Evolutionary conservation across 2,113 vertebrate genomes (phyloP), one percentile per base, ranked within the genome.

Genomic region (Nothobranchius kuhntae): DNA sequence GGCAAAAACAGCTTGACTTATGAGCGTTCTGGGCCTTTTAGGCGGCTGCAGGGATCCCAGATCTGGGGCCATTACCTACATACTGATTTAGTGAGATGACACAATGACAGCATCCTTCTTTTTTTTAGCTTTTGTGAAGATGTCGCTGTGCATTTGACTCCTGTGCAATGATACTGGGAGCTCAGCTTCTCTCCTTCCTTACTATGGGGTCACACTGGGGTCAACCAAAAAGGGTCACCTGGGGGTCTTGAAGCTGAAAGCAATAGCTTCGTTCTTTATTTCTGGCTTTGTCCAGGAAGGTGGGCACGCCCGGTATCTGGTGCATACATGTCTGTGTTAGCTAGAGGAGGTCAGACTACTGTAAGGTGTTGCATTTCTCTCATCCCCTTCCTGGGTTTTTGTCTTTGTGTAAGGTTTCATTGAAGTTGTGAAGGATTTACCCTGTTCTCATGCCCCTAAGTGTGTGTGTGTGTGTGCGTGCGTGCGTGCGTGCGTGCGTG

Each of bases 321-420:
- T 89, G 84, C 78, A 68, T 86, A 75, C 67, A 54, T 69, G 78
- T 77, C 86, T 86, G 53, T 85, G 86, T 68, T 84, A 85, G 82
- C 85, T 78, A 66, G 83, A 86, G 84, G 81, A 88, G 83, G 66
- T 79, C 73, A 63, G 80, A 81, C 89, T 90, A 90, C 90, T 91
- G 91, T 89, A 91, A 78, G 89, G 90, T 91, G 87, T 92, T 86
- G 81, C 84, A 6, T 91, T 91, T 90, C 90, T 83, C 63, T 71
- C 61, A n/a, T 71, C 61, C 82, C 80, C 77, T 75, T 74, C 77
- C 73, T 59, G 73, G 80, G 65, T 87, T 89, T 88, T 82, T 58
- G 58, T 77, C 88, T 83, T 88, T 91, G 89, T 89, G 75, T 90
- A 77, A 83, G 75, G 74, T 69, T 82, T 88, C 81, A 88, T 91